Base-by-base conservation (phyloP, 2,888 invertebrate genomes). In the Hedya salicella region DNA sequence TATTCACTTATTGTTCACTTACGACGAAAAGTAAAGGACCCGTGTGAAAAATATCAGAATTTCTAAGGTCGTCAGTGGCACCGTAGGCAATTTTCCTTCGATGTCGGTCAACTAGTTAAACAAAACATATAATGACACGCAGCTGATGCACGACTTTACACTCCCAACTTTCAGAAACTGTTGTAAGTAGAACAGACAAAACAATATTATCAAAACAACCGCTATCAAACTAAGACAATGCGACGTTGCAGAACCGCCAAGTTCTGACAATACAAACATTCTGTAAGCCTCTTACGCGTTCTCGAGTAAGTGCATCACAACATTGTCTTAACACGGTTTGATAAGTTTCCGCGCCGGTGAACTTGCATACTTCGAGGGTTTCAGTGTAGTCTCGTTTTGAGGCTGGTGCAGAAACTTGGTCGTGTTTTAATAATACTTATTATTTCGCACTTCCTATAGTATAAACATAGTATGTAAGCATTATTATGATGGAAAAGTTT, bases 251-350 rank as follows among this genome's bases (percentile, higher is more conserved):
- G 3, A 17, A 39, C 48, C 9, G 46, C 61, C 49, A 54, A 61
- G 66, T 66, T 54, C 46, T 19, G 3, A 59, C 17, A 66, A 48
- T 25, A 40, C 57, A 60, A 59, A 62, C 68, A 68, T 53, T 46
- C 17, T 62, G 52, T 9, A 52, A 46, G 46, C 50, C 57, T 44
- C 46, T 53, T 57, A 50, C 21, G 19, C 48, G 49, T 32, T 60
- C 30, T 1, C 13, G n/a, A 60, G 52, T 65, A 46, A 65, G 59
- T 49, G 53, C 60, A 61, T 53, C 66, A 49, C 52, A 39, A 30
- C 53, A 40, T 60, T 53, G 53, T 48, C 40, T 66, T 49, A 64
- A 42, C 57, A 49, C 42, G 39, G 57, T 57, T 48, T 60, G 17
- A 39, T 46, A 59, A 50, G 49, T 64, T 49, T 14, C 40, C 44